phyloP scores from a whole-genome alignment of 1,140 invertebrate species.

The Cherax quadricarinatus region DNA sequence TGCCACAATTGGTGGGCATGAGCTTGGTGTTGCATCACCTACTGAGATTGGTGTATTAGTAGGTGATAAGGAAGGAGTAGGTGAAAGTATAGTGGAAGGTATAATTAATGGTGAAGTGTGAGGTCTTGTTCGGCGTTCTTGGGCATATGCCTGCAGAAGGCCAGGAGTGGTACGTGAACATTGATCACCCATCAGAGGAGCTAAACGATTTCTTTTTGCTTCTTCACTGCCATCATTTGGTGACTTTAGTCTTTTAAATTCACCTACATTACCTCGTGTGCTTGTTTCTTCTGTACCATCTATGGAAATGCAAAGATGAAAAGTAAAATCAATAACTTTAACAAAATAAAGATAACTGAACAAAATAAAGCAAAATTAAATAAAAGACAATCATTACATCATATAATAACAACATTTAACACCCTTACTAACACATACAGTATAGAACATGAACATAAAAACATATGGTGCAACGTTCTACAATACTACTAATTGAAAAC shows the following conservation, averaged over 20 bases:
- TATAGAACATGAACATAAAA: not conserved
- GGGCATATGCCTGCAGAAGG: conserved; percentile 28
- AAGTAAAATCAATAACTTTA: conserved; percentile 2
- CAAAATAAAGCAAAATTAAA: not conserved
- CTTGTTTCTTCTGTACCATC: conserved; percentile 22
- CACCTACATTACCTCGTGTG: conserved; percentile 15
- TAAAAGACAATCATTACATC: not conserved
- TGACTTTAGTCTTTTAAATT: conserved; percentile 11
- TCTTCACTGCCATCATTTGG: conserved; percentile 28
- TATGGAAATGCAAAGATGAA: conserved; percentile 10
- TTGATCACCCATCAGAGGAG: conserved; percentile 36
- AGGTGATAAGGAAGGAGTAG: conserved; percentile 33
- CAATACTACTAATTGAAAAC: too few species aligned
- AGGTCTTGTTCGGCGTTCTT: conserved; percentile 22
- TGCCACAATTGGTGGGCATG: conserved; percentile 46
- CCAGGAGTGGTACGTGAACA: conserved; percentile 44
- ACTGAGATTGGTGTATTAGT: conserved; percentile 44
- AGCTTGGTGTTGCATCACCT: conserved; percentile 33
- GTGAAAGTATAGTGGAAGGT: conserved; percentile 22
- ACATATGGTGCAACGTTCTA: not conserved
- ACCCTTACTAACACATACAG: not conserved
- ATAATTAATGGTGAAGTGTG: conserved; percentile 15
- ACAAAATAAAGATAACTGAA: not conserved
- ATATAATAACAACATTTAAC: not conserved
- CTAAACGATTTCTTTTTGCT: conserved; percentile 33